These are phyloP conservation scores for Cryptus armator DNA, from an alignment of 2,888 invertebrate genomes.

Conservation along the genomic window DNA sequence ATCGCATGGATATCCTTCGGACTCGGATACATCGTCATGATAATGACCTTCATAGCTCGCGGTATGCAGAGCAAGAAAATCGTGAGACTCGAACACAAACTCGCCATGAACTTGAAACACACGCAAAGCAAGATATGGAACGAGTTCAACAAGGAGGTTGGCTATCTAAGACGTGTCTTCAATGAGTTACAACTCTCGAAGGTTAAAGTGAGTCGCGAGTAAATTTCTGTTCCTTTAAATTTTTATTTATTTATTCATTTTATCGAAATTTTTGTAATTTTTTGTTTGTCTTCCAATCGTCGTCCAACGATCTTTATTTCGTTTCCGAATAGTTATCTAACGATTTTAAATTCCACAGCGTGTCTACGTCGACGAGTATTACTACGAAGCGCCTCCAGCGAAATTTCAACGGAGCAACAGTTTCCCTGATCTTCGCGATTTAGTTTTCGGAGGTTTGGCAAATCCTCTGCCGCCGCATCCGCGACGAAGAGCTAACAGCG, in stretches of 20 bases:
- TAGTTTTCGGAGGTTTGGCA: constrained; percentile 78
- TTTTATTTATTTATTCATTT: background rate
- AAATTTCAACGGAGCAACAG: constrained; percentile 88
- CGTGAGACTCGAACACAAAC: constrained; percentile 90
- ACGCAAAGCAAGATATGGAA: constrained; percentile 92
- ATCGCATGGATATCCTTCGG: constrained; percentile 97
- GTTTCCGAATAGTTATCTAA: background rate
- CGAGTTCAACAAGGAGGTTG: constrained; percentile 91
- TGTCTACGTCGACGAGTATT: constrained; percentile 88
- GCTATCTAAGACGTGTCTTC: constrained; percentile 90
- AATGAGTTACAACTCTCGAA: constrained; percentile 94
- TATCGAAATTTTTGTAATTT: background rate
- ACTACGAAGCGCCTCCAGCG: constrained; percentile 77
- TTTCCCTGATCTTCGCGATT: constrained; percentile 90
- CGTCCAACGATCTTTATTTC: background rate
- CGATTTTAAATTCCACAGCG: constrained; percentile 87
- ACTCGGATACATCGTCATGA: constrained; percentile 96
- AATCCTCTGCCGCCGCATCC: constrained; percentile 77
- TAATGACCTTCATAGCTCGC: constrained; percentile 93
- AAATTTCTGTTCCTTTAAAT: background rate
- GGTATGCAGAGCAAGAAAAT: constrained; percentile 92
- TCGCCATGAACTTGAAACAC: constrained; percentile 91
- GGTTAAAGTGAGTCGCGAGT: constrained; percentile 88
- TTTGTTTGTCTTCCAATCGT: too few relatives aligned
- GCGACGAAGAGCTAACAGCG: constrained; percentile 83